Evolutionary conservation across 2,113 vertebrate genomes (phyloP).

Genomic region (Terrapene triunguis): DNA sequence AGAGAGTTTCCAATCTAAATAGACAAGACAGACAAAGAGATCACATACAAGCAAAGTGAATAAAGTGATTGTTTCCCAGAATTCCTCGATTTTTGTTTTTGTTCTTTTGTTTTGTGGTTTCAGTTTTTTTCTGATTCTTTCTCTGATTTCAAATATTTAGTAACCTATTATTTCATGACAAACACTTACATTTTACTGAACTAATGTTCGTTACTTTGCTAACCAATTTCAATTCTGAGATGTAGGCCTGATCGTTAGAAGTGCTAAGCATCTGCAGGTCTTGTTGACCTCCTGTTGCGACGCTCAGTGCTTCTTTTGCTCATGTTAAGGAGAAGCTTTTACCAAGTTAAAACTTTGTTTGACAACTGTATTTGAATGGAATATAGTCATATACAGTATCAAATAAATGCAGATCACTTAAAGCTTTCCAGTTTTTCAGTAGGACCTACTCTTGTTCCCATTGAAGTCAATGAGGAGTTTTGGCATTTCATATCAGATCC

Average conservation of each 20-base stretch:
- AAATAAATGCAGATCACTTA: background rate
- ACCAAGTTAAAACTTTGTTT: background rate
- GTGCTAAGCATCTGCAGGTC: background rate
- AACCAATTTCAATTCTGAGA: background rate
- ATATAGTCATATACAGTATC: background rate
- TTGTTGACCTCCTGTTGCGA: background rate
- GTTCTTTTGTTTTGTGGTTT: background rate
- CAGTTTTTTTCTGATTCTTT: background rate
- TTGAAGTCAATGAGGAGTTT: background rate
- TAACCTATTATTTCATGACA: background rate
- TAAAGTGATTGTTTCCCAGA: background rate
- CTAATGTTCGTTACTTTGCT: background rate
- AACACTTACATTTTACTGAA: background rate
- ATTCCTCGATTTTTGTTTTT: background rate
- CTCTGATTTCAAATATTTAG: background rate
- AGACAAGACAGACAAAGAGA: no score
- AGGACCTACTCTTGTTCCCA: background rate
- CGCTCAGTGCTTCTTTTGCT: background rate
- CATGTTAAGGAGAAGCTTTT: background rate
- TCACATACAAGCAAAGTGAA: background rate
- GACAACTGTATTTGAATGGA: background rate
- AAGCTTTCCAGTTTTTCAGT: background rate
- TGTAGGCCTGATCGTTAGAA: accelerated
- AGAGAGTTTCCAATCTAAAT: background rate
- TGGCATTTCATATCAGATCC: background rate